phyloP scores from a whole-genome alignment of 2,888 invertebrate species.

The Prenolepis imparis region DNA sequence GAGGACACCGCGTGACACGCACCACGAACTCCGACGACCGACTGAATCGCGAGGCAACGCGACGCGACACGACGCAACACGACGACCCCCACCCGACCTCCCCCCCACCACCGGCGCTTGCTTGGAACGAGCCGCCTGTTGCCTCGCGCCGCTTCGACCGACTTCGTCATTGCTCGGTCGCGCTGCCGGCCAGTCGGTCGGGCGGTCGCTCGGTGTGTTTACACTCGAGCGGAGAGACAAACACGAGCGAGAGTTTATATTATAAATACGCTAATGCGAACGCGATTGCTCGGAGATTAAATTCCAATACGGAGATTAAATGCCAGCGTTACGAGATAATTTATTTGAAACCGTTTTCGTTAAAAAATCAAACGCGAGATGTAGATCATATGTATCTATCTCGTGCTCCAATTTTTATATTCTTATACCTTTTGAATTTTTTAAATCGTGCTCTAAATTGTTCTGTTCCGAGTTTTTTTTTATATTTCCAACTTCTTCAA shows the following conservation, averaged over 20 bases:
- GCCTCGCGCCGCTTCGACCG: constrained; percentile 73
- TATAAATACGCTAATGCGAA: constrained; percentile 28
- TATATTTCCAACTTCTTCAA: neutral
- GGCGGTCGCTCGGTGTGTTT: constrained; percentile 1
- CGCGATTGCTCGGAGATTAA: neutral
- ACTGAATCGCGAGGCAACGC: constrained; percentile 69
- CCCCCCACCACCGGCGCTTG: constrained; percentile 54
- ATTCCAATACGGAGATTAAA: neutral
- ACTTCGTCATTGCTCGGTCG: constrained; percentile 60
- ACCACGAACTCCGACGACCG: constrained; percentile 75
- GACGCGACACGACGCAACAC: constrained; percentile 48
- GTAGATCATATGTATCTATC: neutral
- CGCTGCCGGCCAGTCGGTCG: constrained; percentile 29
- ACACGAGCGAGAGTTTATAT: constrained; percentile 19
- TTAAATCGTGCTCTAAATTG: neutral
- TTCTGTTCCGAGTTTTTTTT: neutral
- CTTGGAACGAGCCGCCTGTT: constrained; percentile 79
- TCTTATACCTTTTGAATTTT: neutral
- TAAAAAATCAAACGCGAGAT: neutral
- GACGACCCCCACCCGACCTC: constrained; percentile 39
- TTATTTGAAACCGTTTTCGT: neutral
- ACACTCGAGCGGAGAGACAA: constrained; percentile 25
- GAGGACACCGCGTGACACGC: constrained; percentile 32
- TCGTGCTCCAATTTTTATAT: neutral
- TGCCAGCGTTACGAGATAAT: neutral